phyloP scores from a whole-genome alignment of 2,113 vertebrate species.

The Atrichornis clamosus region DNA sequence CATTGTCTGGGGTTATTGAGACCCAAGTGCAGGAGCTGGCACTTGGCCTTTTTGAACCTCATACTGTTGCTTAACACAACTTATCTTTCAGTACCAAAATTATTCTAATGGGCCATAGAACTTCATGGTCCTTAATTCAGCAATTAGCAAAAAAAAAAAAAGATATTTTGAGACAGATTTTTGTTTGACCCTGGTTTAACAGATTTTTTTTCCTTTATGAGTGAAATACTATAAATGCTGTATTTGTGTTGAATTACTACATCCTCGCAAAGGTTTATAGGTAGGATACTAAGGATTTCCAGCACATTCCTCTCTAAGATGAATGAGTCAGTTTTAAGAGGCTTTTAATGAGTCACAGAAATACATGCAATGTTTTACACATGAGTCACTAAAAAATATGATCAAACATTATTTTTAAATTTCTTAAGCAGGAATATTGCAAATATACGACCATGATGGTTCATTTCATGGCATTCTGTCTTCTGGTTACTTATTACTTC shows the following conservation, averaged over 20 bases:
- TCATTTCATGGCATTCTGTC: not conserved
- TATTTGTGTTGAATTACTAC: not conserved
- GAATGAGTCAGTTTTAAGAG: not conserved
- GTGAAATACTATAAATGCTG: not conserved
- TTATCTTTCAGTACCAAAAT: not conserved
- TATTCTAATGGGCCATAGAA: not conserved
- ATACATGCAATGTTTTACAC: not conserved
- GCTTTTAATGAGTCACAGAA: not conserved
- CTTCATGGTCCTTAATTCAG: not conserved
- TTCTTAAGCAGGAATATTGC: not conserved
- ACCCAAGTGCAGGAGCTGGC: not conserved
- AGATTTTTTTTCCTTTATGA: not conserved
- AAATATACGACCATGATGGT: not conserved
- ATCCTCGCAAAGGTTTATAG: not conserved
- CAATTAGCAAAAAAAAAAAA: not conserved
- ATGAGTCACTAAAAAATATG: not conserved
- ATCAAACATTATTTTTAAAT: not conserved
- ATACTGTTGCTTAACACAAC: not conserved
- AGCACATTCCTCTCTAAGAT: not conserved
- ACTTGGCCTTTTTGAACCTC: not conserved
- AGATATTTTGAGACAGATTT: not conserved
- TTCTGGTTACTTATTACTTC: not conserved
- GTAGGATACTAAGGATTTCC: not conserved
- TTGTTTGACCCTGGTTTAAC: not conserved
- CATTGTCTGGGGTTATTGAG: accelerated